Base-by-base conservation (phyloP, 64 coral and sea anemone genomes). In the Acropora tenuis region DNA sequence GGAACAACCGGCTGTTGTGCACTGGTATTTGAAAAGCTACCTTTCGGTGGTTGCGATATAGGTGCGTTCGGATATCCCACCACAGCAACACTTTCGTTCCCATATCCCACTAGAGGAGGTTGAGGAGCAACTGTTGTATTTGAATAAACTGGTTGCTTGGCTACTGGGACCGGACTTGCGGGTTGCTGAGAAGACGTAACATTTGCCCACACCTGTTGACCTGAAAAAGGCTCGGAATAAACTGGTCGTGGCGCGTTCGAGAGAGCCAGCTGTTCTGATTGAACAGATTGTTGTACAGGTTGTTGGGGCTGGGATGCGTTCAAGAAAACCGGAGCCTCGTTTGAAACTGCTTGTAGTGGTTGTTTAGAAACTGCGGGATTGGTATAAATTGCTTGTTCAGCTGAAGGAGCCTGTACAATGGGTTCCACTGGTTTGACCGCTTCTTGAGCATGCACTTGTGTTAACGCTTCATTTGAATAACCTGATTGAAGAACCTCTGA, bases 141-240 rank as follows among this genome's bases (percentile, higher is more conserved):
- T 1, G 43, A 72, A n/a, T 85, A 72, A 85, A 85, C 65, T 48
- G 18, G 18, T 49, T 85, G 82, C 65, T 85, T 61, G 8, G 65
- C 16, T 72, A 2, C 47, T 10, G 82, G 44, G 49, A 85, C 45
- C 45, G 65, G 44, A 50, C 15, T 71, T 13, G 8, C 65, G 30
- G 82, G 46, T 41, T 85, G 82, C 45, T 85, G 82, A 69, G 65
- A 16, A 19, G 55, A 6, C 13, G 57, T 43, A 2, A 59, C 50
- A 60, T 74, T 20, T 61, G 50, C 7, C 41, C 57, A 17, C 4
- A 7, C 17, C 55, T 69, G 63, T 90, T 40, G 76, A 43, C 7
- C 46, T 17, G 41, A 16, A n/a, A 80, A 13, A 1, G 74, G 44
- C 13, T 93, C 61, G n/a, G 91, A 66, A n/a, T 78, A 68, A 43